Percentiles rank a stretch among this genome's conserved stretches.
Conservation (phyloP, 2,888 invertebrate genomes). For the Periphyllus acericola region DNA sequence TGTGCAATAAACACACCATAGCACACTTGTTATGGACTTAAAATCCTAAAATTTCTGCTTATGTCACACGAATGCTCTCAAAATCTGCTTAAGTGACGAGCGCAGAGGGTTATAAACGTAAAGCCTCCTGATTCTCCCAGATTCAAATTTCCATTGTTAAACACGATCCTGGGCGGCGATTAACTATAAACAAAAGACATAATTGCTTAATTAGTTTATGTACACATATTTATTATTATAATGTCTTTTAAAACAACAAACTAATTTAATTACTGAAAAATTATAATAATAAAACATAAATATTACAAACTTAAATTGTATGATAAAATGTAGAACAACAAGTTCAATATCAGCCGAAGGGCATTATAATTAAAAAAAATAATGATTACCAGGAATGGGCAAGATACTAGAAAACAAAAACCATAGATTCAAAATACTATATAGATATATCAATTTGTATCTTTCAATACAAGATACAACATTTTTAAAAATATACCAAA, state of each 20-base stretch:
- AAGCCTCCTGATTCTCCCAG: conserved; percentile 28
- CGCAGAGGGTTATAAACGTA: conserved; percentile 34
- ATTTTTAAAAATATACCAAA: too few relatives aligned
- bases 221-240: conserved; percentile 6
- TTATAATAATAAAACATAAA: not conserved
- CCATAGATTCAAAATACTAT: too few relatives aligned
- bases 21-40: conserved; percentile 42
- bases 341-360: not conserved
- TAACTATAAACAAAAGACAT: conserved; percentile 49
- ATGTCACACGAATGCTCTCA: conserved; percentile 16
- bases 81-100: conserved; percentile 24
- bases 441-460: too few relatives aligned
- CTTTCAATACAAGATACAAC: too few relatives aligned
- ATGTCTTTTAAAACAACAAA: conserved; percentile 12
- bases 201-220: conserved; percentile 50
- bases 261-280: conserved; percentile 10
- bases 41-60: conserved; percentile 29
- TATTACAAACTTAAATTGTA: not conserved
- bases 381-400: not conserved
- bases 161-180: conserved; percentile 52
- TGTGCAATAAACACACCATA: conserved; percentile 44
- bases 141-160: conserved; percentile 61
- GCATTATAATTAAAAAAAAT: not conserved
- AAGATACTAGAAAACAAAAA: too few relatives aligned
- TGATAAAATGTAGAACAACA: not conserved